A percentile compares a stretch with the other conserved stretches of the same genome.
Evolutionary conservation across 2,888 invertebrate genomes (phyloP).

Genomic region (Allygus modestus): DNA sequence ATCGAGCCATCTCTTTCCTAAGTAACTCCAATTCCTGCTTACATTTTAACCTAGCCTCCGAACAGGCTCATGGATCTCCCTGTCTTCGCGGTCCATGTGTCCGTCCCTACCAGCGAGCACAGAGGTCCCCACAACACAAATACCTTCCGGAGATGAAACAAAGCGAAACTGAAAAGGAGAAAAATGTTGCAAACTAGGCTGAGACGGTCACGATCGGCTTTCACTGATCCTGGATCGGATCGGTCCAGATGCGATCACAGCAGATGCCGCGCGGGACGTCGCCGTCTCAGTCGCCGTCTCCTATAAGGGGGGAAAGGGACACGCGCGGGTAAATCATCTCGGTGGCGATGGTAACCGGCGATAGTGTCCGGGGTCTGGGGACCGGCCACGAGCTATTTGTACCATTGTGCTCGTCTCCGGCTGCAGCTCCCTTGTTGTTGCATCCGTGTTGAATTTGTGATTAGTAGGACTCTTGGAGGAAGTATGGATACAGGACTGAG

Average conservation of each 20-base stretch:
- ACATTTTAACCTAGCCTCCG: too few species aligned
- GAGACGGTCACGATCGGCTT: constrained; percentile 40
- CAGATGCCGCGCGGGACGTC: neutral
- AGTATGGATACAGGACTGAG: too few species aligned
- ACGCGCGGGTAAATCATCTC: constrained; percentile 46
- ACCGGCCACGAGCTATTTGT: constrained; percentile 35
- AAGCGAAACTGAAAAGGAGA: neutral
- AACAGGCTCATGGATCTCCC: too few species aligned
- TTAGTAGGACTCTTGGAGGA: too few species aligned
- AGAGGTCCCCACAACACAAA: too few species aligned
- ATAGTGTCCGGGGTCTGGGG: constrained; percentile 7
- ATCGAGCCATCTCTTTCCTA: too few species aligned
- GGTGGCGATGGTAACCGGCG: constrained; percentile 6
- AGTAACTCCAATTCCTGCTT: too few species aligned
- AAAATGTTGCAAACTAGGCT: constrained; percentile 22
- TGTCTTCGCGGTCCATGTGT: too few species aligned
- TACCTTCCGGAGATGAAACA: neutral
- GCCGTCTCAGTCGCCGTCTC: neutral
- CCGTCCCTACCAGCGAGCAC: too few species aligned
- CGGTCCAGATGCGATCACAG: constrained; percentile 6
- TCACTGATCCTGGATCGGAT: constrained; percentile 41
- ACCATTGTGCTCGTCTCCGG: constrained; percentile 17
- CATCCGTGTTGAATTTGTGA: neutral
- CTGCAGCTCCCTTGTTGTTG: neutral
- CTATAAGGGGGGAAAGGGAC: constrained; percentile 56